A percentile compares a stretch with the other conserved stretches of the same genome.
These are phyloP conservation scores for Herminia tarsipennalis DNA, from an alignment of 2,888 invertebrate species.

Conservation along the genomic window DNA sequence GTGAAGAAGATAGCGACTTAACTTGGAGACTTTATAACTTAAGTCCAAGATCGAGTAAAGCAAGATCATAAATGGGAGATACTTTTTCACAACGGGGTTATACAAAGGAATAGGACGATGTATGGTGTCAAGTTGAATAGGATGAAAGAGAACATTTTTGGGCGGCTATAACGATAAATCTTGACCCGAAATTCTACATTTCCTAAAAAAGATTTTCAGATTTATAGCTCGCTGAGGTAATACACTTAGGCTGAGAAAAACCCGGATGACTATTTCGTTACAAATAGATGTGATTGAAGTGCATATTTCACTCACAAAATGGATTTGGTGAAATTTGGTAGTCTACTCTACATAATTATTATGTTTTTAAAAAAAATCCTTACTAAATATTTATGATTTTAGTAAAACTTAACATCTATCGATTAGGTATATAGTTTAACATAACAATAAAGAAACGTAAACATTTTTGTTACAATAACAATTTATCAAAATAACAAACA, in stretches of 20 bases:
- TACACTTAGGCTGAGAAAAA: no score
- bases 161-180: constrained; percentile 33
- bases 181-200: constrained; percentile 16
- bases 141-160: constrained; percentile 17
- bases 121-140: constrained; percentile 21
- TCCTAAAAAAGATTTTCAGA: constrained; percentile 20
- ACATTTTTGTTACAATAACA: no score
- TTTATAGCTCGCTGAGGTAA: neutral
- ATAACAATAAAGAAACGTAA: neutral
- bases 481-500: neutral
- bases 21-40: constrained; percentile 12
- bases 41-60: constrained; percentile 22
- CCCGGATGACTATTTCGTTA: no score
- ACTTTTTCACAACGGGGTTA: constrained; percentile 25
- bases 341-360: no score
- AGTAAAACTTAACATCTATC: no score
- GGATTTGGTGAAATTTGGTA: neutral
- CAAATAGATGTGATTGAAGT: neutral
- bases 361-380: no score
- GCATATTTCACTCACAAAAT: neutral
- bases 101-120: constrained; percentile 30
- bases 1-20: no score
- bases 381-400: no score
- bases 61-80: constrained; percentile 31
- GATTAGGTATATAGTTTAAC: no score